Evolutionary conservation across 1,140 invertebrate genomes (phyloP), one percentile per base, ranked within the genome.

Genomic region (Sogatella furcifera): DNA sequence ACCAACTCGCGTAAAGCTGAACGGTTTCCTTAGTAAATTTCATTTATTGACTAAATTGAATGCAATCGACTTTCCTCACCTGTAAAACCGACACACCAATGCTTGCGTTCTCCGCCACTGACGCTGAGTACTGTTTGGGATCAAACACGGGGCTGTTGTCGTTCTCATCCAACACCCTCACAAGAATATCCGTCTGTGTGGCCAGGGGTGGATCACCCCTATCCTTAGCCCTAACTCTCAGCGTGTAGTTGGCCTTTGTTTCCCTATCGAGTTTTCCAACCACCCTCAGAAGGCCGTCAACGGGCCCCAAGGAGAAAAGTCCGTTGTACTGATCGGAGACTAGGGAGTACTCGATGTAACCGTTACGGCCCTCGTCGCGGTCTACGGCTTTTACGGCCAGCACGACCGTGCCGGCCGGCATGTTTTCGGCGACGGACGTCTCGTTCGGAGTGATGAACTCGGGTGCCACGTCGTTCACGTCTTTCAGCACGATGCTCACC

Each of bases 391-490:
- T 91, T 42, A 98, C 83, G 1, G 86, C 88, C 81, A 93, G 89
- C 10, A 97, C 84, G 13, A 95, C 84, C 5, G 90, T 92, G 70
- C 95, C 95, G 22, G 84, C 69, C n/a, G 90, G 84, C 42, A 89
- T 85, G 74, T 95, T 95, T 76, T 97, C 93, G 59, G 82, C 77
- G 11, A 94, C 82, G 15, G 80, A 74, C 6, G 89, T 90, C 67
- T 84, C 81, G 66, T 88, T 90, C 0, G 86, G 78, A 8, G 88
- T 85, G 64, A 92, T 81, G 74, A 98, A 98, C 69, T 88, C 83
- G 0, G 96, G 95, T 13, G 89, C 81, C 79, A 92, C 86, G 73
- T 99, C 95, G 76, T 98, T 98, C 17, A 97, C 88, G 74, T 97
- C 95, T 70, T 90, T 83, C 43, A 97, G 74, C 56, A 85, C 81